These are phyloP conservation scores for Nysson spinosus DNA, from an alignment of 2,888 invertebrate species.

Conservation along the genomic window DNA sequence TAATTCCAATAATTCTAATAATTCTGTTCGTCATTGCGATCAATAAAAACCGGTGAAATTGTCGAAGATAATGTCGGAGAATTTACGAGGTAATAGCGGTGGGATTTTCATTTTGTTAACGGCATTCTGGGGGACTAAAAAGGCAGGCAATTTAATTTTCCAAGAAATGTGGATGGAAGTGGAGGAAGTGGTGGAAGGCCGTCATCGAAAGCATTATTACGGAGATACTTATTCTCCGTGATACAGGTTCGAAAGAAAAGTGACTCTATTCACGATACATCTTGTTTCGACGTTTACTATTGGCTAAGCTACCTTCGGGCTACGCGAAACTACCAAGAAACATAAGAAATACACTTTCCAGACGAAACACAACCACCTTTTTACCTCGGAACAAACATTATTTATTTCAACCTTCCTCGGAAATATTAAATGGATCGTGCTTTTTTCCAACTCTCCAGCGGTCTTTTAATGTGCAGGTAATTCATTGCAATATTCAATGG, in stretches of 20 bases:
- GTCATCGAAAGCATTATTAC: constrained; percentile 4
- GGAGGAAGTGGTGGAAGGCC: background rate
- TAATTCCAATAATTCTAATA: too few relatives aligned
- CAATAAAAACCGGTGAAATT: too few relatives aligned
- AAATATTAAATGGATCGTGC: background rate
- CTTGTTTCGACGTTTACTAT: constrained; percentile 15
- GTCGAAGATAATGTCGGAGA: too few relatives aligned
- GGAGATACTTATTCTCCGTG: background rate
- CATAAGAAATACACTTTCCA: constrained; percentile 3
- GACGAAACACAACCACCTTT: constrained; percentile 2
- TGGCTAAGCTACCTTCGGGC: background rate
- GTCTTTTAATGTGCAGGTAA: too few relatives aligned
- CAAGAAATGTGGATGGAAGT: constrained; percentile 1
- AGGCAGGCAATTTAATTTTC: too few relatives aligned
- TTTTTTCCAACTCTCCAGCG: too few relatives aligned
- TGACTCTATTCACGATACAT: constrained; percentile 14
- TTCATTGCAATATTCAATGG: too few relatives aligned
- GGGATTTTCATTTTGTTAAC: too few relatives aligned
- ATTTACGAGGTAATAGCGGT: too few relatives aligned
- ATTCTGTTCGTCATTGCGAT: too few relatives aligned
- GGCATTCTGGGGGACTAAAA: too few relatives aligned
- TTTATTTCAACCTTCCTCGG: background rate
- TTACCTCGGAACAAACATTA: background rate
- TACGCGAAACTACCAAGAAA: constrained; percentile 29
- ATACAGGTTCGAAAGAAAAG: constrained; percentile 7